Base-by-base conservation (phyloP, 2,797 vertebrate genomes). In the Platalea minor region DNA sequence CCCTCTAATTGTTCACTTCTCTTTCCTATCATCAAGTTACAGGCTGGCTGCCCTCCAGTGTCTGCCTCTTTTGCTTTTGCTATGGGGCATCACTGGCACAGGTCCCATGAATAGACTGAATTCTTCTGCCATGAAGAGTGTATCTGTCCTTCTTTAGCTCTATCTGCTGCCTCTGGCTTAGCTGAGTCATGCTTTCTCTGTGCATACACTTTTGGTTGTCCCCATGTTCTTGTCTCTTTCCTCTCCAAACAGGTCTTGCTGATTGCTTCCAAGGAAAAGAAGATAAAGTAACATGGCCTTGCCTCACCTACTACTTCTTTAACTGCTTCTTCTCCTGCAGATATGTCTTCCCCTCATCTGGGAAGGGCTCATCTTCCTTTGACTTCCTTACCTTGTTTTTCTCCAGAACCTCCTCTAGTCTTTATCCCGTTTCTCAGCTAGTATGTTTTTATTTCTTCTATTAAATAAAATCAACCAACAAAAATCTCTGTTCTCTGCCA, bases 1-100 rank as follows among this genome's bases (percentile, higher is more conserved):
- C 59, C 68, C 60, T 95, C 54, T 96, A 92, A 93, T 97, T 92
- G 78, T 57, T 93, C 72, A 60, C 39, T 93, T 91, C 25, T 91
- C 70, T 81, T 77, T 89, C 78, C 77, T 94, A 53, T 85, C 88
- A 93, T 96, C 64, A 91, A 48, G 68, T 64, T 85, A n/a, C 67
- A 85, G 45, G 48, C 87, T 96, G 95, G 87, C 81, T 91, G 60
- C 79, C 64, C 81, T 96, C 74, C 91, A 88, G 53, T 4, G 13
- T 83, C 89, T 95, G 63, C 80, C 86, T 33, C 80, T 88, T 75
- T 88, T 94, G 37, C 50, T 79, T 92, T 83, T 89, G 77, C 95
- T 85, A 1, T 48, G 56, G 91, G 84, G 84, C 84, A 80, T 77
- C 72, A 77, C 45, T 85, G 64, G 56, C 69, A 43, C 39, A 77